phyloP scores from a whole-genome alignment of 2,888 invertebrate genomes.

The Choristoneura rosaceana region DNA sequence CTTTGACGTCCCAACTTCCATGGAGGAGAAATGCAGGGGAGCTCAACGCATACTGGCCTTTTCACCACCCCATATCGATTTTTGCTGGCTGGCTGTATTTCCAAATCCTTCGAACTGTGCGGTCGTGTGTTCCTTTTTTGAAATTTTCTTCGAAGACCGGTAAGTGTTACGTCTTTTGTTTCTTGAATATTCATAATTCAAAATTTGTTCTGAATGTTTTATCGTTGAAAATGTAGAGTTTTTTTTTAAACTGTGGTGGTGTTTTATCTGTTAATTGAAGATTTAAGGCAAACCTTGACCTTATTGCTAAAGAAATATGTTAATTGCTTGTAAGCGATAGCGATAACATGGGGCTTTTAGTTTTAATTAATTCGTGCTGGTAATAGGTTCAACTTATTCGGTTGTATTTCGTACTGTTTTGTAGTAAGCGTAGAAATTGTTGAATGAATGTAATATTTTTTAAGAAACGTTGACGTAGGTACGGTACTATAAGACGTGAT shows the following conservation, averaged over 20 bases:
- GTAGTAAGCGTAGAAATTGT: background rate
- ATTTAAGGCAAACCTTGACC: constrained; percentile 12
- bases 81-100: constrained; percentile 26
- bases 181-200: background rate
- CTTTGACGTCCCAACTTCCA: constrained; percentile 14
- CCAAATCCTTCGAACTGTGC: constrained; percentile 7
- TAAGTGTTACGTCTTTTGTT: constrained; percentile 1
- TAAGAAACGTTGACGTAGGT: too few species aligned
- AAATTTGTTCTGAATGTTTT: background rate
- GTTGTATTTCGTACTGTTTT: background rate
- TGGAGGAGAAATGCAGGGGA: constrained; percentile 43
- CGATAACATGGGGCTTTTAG: background rate
- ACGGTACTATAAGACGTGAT: too few species aligned
- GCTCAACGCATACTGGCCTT: constrained; percentile 21
- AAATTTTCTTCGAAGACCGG: constrained; percentile 12
- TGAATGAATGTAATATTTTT: background rate
- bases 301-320: constrained; percentile 10
- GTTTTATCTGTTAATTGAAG: background rate
- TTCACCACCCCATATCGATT: constrained; percentile 39
- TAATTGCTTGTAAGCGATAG: background rate
- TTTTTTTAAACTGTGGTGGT: background rate
- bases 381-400: background rate
- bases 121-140: constrained; percentile 22
- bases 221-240: background rate
- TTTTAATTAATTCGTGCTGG: background rate